phyloP scores from a whole-genome alignment of 1,140 invertebrate species.

The Phortica variegata region DNA sequence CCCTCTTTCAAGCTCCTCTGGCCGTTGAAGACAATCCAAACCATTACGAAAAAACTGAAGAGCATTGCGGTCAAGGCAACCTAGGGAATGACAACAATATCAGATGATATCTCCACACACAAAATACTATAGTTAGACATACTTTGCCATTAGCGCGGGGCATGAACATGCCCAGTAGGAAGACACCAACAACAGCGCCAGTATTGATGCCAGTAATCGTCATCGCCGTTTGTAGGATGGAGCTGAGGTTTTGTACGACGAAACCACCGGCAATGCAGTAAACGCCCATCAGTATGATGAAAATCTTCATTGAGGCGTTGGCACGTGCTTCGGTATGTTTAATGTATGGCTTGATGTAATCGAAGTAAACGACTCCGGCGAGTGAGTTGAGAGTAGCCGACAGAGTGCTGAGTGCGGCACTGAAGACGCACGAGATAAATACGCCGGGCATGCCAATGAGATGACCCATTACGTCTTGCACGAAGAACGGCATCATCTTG shows the following conservation, averaged over 20 bases:
- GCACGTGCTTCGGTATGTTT: constrained; percentile 61
- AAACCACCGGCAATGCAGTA: constrained; percentile 66
- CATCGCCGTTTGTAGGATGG: constrained; percentile 64
- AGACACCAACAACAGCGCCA: constrained; percentile 72
- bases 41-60: constrained; percentile 65
- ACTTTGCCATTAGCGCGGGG: constrained; percentile 67
- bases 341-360: constrained; percentile 66
- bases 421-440: constrained; percentile 70
- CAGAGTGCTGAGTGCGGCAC: constrained; percentile 70
- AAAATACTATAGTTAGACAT: constrained; percentile 29
- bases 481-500: constrained; percentile 65
- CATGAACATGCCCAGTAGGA: constrained; percentile 72
- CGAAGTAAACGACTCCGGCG: constrained; percentile 74
- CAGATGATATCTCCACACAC: too few species aligned
- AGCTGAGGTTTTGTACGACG: constrained; percentile 65
- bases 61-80: constrained; percentile 71
- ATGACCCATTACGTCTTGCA: constrained; percentile 64
- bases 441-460: constrained; percentile 65
- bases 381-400: constrained; percentile 74
- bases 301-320: constrained; percentile 65
- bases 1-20: constrained; percentile 67
- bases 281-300: constrained; percentile 61
- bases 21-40: constrained; percentile 77
- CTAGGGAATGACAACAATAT: constrained; percentile 57
- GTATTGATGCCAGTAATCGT: constrained; percentile 65